Base-by-base conservation (phyloP, 2,888 invertebrate genomes). In the Erebia ligea region DNA sequence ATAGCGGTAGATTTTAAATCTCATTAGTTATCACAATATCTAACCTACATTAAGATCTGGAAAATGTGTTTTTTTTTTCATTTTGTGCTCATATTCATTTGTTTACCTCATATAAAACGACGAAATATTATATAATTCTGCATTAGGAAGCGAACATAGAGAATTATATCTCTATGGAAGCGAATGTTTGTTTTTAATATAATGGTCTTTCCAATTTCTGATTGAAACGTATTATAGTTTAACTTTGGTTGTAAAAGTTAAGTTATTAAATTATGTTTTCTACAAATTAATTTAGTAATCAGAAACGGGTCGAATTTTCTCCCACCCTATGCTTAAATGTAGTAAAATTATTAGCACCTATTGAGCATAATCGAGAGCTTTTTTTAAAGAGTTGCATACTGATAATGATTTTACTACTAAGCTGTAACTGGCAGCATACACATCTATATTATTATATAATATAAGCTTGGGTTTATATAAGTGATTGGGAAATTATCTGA, bases 21-120 rank as follows among this genome's bases (percentile, higher is more conserved):
- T 93, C 92, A 92, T 89, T 87, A 86, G 85, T 89, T 93, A 93
- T 93, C 92, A 93, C 92, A 92, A 87, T 89, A 88, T 87, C 86
- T 92, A 91, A 87, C 88, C 89, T 92, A 92, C 81, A 84, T 84
- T 87, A 91, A 91, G 91, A 91, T 91, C 90, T 90, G 90, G 86
- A 85, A 86, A 87, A 88, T 84, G 87, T 85, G 86, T 89, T 87
- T 86, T 87, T 86, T 88, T 87, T 86, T 87, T 86, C 88, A 19
- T 62, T 62, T 91, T 92, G 91, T 92, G 92, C 91, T 90, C 86
- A 81, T 83, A 77, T 52, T 70, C n/a, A 72, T 70, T 40, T 65
- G 17, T 50, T 65, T 63, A 66, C 17, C 54, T 64, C 61, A 65
- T n/a, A 76, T 79, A 81, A 81, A 79, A 73, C 71, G 76, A 77